Evolutionary conservation across 2,888 invertebrate genomes (phyloP).

Genomic region (Lordiphosa fenestrarum): DNA sequence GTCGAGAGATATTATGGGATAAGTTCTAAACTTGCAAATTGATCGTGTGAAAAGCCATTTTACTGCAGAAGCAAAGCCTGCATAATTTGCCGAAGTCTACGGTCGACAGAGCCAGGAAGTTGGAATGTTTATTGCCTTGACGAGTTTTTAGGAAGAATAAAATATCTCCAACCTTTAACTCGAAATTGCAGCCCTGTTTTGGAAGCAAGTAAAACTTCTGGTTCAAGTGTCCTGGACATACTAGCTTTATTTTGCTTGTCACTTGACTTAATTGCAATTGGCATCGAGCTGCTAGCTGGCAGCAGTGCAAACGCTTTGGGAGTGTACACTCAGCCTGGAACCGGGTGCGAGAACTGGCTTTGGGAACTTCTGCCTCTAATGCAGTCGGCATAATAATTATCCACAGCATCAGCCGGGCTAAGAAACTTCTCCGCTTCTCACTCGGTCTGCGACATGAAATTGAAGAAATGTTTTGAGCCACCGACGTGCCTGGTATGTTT

Average conservation of each 20-base stretch:
- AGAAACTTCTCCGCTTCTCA: constrained; percentile 1
- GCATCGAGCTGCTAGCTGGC: constrained; percentile 10
- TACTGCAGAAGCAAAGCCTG: too few species aligned
- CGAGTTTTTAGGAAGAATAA: too few species aligned
- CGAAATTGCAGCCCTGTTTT: neutral
- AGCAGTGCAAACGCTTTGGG: constrained; percentile 1
- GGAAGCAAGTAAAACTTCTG: too few species aligned
- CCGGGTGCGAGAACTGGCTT: neutral
- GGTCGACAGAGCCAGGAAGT: too few species aligned
- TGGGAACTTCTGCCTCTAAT: constrained; percentile 39
- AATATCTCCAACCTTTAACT: neutral
- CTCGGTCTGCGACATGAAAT: constrained; percentile 68
- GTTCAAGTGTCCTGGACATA: constrained; percentile 6
- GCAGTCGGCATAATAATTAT: constrained; percentile 65
- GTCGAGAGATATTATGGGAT: too few species aligned
- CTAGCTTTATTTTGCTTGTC: constrained; percentile 53
- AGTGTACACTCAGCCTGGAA: neutral
- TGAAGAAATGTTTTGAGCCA: constrained; percentile 50
- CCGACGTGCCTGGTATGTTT: constrained; percentile 68
- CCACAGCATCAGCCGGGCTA: constrained; percentile 46
- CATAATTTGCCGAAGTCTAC: too few species aligned
- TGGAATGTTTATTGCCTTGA: too few species aligned
- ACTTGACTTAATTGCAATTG: constrained; percentile 70
- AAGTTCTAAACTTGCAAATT: too few species aligned
- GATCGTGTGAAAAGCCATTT: too few species aligned